Percentiles rank a stretch among this genome's conserved stretches.
These are phyloP conservation scores for Thinocorus orbignyianus DNA, from an alignment of 2,113 vertebrate species.

Conservation along the genomic window DNA sequence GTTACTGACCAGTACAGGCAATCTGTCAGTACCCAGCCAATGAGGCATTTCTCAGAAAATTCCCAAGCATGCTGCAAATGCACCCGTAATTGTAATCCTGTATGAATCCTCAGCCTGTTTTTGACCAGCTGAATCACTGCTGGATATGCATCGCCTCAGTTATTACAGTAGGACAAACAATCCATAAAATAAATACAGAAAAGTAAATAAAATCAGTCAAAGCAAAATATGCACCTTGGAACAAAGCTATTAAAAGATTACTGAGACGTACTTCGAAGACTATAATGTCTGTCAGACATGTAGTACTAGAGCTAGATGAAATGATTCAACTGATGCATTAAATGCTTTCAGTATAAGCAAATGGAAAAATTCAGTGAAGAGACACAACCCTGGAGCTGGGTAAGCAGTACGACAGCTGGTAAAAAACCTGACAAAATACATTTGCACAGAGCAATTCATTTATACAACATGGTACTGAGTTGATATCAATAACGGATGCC, in stretches of 20 bases:
- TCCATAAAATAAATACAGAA: not conserved
- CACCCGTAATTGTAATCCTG: not conserved
- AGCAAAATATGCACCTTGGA: not conserved
- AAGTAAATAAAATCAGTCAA: not conserved
- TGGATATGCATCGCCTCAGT: not conserved
- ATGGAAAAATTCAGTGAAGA: not conserved
- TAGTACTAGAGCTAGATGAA: not conserved
- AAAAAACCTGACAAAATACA: conserved; percentile 25
- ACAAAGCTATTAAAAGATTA: not conserved
- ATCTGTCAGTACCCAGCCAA: not conserved
- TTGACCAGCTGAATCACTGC: not conserved
- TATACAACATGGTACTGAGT: not conserved
- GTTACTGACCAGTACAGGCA: not conserved
- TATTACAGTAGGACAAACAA: not conserved
- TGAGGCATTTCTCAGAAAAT: not conserved
- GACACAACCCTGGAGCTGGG: not conserved
- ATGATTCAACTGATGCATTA: not conserved
- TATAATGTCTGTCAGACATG: not conserved
- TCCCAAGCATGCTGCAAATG: not conserved
- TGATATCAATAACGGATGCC: not conserved
- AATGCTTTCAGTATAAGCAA: not conserved
- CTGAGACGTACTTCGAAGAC: not conserved
- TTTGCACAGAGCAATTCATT: conserved; percentile 6
- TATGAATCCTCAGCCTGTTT: not conserved
- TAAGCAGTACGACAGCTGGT: not conserved